A percentile compares a stretch with the other conserved stretches of the same genome.
Conservation (phyloP, 2,797 vertebrate species). For the Sphenopsis melanotis region DNA sequence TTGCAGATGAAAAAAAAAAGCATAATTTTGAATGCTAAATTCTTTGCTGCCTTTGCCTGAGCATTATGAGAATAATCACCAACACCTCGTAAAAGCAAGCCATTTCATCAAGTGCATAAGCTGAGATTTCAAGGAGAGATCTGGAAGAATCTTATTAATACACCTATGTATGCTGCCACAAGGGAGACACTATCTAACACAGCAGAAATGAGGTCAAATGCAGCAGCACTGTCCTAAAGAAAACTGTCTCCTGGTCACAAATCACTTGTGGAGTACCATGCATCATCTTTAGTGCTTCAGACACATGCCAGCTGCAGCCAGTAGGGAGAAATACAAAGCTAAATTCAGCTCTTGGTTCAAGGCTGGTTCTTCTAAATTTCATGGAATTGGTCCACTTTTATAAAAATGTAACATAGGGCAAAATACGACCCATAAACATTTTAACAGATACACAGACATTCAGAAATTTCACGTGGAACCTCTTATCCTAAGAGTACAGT, state of each 20-base stretch:
- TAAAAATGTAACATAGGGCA: not conserved
- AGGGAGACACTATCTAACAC: constrained; percentile 12
- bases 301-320: constrained; percentile 22
- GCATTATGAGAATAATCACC: not conserved
- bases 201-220: constrained; percentile 29
- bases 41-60: not conserved
- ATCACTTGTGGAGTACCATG: constrained; percentile 27
- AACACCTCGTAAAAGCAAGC: not conserved
- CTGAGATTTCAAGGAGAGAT: constrained; percentile 7
- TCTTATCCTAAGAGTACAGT: not conserved
- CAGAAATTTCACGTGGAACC: not conserved
- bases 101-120: not conserved
- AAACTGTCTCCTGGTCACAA: constrained; percentile 37
- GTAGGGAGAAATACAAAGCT: constrained; percentile 17
- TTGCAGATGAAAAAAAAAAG: not conserved
- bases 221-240: constrained; percentile 11
- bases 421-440: not conserved
- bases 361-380: not conserved
- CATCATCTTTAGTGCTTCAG: constrained; percentile 16
- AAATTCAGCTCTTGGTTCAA: not conserved
- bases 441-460: not conserved
- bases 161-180: not conserved
- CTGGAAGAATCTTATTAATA: constrained; percentile 14
- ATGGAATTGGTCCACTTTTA: not conserved
- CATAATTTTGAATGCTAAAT: not conserved